phyloP scores from a whole-genome alignment of 2,113 vertebrate genomes.

The Epinephelus cyanopodus region DNA sequence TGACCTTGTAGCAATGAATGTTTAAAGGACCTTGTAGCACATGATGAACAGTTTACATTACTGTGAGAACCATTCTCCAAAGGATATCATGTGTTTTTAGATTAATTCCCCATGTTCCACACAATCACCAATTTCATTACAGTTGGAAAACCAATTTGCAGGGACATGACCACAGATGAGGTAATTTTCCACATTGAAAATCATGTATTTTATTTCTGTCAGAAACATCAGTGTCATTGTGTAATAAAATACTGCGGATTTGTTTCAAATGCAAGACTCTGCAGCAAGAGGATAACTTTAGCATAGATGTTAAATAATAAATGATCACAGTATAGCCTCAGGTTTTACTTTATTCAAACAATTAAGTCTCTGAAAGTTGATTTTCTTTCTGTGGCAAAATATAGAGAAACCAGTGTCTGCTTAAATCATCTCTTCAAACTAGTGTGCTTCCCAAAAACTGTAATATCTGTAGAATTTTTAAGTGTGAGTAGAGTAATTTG shows the following conservation, averaged over 20 bases:
- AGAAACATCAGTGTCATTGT: not conserved
- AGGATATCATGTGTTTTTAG: not conserved
- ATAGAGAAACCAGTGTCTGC: not conserved
- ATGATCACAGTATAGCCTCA: not conserved
- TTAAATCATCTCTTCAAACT: not conserved
- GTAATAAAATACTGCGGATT: not conserved
- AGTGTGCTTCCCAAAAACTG: not conserved
- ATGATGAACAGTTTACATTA: not conserved
- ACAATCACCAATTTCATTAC: not conserved
- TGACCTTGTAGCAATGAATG: no score
- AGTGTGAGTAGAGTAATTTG: not conserved
- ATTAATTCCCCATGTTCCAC: not conserved
- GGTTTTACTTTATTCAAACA: not conserved
- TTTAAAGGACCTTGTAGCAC: not conserved
- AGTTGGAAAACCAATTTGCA: not conserved
- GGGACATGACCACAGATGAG: not conserved
- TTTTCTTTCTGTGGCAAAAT: not conserved
- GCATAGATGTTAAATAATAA: not conserved
- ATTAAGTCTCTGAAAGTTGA: not conserved
- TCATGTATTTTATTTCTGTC: not conserved
- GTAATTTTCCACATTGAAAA: not conserved
- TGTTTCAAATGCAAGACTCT: not conserved
- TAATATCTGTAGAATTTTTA: not conserved
- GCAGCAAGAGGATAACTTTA: not conserved
- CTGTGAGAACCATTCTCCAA: not conserved